These are phyloP conservation scores for Cebus imitator DNA, from an alignment of 2,113 vertebrate genomes.

Conservation along the genomic window DNA sequence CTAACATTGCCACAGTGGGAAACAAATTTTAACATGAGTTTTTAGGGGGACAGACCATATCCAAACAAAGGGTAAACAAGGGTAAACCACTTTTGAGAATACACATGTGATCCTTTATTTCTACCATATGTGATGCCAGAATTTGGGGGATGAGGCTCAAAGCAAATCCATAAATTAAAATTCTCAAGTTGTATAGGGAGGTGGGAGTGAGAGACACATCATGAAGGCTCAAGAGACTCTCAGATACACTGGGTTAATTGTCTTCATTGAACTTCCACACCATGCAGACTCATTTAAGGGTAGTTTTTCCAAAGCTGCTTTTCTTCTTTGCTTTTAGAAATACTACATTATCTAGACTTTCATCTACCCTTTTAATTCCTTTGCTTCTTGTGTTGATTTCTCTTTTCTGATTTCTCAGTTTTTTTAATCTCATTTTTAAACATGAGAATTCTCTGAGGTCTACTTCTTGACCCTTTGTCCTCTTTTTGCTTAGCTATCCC, in stretches of 20 bases:
- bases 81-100: not conserved
- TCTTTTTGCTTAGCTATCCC: not conserved
- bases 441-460: not conserved
- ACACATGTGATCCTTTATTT: not conserved
- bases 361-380: not conserved
- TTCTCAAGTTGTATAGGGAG: not conserved
- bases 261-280: not conserved
- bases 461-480: slow-evolving; percentile 30
- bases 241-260: fast-evolving
- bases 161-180: not conserved
- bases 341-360: not conserved
- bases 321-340: not conserved
- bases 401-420: not conserved
- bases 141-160: not conserved
- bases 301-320: not conserved
- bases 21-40: not conserved
- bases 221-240: not conserved
- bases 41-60: not conserved
- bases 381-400: not conserved
- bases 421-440: slow-evolving; percentile 35
- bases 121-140: not conserved
- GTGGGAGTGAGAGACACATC: not conserved
- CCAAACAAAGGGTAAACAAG: not conserved
- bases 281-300: not conserved
- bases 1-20: not conserved